Evolutionary conservation across 2,888 invertebrate species (phyloP), one percentile per base, ranked within the genome.

Genomic region (Micoletzkya japonica): DNA sequence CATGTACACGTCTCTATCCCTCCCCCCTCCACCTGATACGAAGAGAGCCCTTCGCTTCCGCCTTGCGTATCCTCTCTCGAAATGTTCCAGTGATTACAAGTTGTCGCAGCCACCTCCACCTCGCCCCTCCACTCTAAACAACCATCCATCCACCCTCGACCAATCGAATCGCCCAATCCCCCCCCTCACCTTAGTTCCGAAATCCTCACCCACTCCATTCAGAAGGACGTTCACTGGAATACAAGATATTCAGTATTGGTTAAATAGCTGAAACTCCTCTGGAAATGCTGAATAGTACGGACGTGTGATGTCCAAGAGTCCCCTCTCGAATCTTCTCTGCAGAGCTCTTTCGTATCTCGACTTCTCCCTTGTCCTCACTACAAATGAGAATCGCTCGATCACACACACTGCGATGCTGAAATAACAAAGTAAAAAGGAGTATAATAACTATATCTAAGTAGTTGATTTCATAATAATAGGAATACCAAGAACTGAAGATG

Each of bases 221-320:
- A 50, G 63, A 2, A 50, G 63, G n/a, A 63, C 34, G 30, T 50
- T 50, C 50, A 63, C 63, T 63, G 50, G 17, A 61, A 61, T 14
- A 39, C 17, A 32, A 39, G 37, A n/a, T 34, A n/a, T 56, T 28
- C 56, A 3, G 24, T 50, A 4, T 26, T 28, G 30, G 17, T 4
- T 28, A 28, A 10, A 54, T 28, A 26, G 54, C 26, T 54, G 4
- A 54, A 54, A 54, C 24, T 44, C 10, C 20, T 44, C 14, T 10
- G 20, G 10, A 20, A 44, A 44, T 10, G 7, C 26, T 56, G 30
- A 26, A 28, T 14, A 14, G 6, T 14, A 26, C 61, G 44, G 10
- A 61, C 61, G 2, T 3, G 61, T 61, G 32, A 34, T 63, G 32
- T 63, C 24, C n/a, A 63, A 52, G 20, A 66, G 28, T 10, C 54